These are phyloP conservation scores for Drosophila serrata DNA, from an alignment of 1,140 invertebrate species.

Conservation along the genomic window DNA sequence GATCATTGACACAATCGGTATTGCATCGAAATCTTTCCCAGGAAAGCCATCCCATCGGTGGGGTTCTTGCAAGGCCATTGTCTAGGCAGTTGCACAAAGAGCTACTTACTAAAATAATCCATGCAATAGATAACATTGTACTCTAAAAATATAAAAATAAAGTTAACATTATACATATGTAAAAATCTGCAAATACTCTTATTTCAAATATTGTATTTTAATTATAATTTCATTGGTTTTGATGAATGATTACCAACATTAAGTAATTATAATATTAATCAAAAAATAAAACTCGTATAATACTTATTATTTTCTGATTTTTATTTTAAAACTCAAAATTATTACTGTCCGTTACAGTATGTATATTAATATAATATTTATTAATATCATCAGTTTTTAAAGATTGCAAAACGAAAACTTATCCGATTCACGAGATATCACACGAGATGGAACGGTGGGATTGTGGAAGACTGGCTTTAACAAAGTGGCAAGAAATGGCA, in stretches of 20 bases:
- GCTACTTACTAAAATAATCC: constrained; percentile 76
- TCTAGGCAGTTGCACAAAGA: constrained; percentile 86
- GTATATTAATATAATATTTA: neutral
- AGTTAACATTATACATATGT: neutral
- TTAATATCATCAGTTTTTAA: neutral
- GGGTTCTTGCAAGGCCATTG: constrained; percentile 93
- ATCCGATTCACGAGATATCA: neutral
- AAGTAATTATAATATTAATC: no score
- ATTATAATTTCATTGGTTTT: no score
- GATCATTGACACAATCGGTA: constrained; percentile 96
- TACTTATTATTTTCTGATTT: neutral
- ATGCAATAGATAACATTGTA: constrained; percentile 32
- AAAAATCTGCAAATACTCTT: no score
- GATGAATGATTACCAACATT: no score
- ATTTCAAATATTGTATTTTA: no score
- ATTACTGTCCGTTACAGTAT: neutral
- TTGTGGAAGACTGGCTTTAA: constrained; percentile 6
- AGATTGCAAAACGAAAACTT: neutral
- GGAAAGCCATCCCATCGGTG: constrained; percentile 95
- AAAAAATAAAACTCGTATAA: neutral
- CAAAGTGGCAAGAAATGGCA: constrained; percentile 18
- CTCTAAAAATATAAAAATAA: constrained; percentile 3
- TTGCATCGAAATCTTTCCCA: constrained; percentile 97
- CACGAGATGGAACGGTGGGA: neutral
- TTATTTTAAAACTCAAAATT: neutral